Base-by-base conservation (phyloP, 2,888 invertebrate species). In the Meteorus colon region DNA sequence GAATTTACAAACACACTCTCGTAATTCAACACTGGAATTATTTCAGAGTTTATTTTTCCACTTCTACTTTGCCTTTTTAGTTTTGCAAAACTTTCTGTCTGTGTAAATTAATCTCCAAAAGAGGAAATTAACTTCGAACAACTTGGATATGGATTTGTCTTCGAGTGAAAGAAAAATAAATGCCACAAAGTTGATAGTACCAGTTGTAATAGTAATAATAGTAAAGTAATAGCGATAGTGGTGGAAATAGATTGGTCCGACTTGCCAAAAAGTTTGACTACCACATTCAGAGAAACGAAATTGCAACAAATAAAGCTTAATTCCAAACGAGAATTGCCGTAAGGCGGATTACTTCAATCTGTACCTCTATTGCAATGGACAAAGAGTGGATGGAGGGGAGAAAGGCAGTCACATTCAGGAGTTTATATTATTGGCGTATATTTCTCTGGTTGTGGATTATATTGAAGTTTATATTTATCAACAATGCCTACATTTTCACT, bases 281-380 rank as follows among this genome's bases (percentile, higher is more conserved):
- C 16, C 12, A 29, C 29, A 29, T 62, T 62, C 62, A 29, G 31
- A 31, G 29, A 31, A 29, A 62, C 31, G 31, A 62, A 62, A 62
- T 62, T 62, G 62, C 62, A 62, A 62, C 62, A 62, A 62, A 62
- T 62, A 62, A 62, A 62, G 62, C 62, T 62, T 62, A 62, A 29
- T 29, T 12, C 1, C 29, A 31, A 62, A 62, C 6, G 62, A 62
- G 62, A 29, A 62, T 62, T 62, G 62, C 62, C 62, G 12, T 29
- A 62, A 31, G 62, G 62, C 62, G 62, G 62, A 62, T 62, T 62
- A 62, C 62, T 12, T 4, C 62, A 55, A 55, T 55, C 55, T 55
- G 55, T 8, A 24, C 5, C n/a, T 41, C 8, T 19, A 19, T 55
- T 55, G 55, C 55, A 55, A 19, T 19, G 8, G 19, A 55, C 55